phyloP scores from a whole-genome alignment of 2,113 vertebrate species.

The Phalacrocorax aristotelis region DNA sequence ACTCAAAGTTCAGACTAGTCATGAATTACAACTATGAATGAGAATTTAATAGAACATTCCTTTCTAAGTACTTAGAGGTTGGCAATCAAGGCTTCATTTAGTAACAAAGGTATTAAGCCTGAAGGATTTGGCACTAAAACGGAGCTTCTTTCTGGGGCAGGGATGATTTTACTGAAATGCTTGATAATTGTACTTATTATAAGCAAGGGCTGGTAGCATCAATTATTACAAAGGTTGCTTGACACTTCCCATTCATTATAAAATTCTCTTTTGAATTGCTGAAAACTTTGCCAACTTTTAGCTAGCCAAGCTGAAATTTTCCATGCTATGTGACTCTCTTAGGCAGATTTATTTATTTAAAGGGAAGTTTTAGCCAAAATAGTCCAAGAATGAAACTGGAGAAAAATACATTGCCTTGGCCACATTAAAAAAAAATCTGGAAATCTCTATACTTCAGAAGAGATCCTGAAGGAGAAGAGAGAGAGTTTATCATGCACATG shows the following conservation, averaged over 20 bases:
- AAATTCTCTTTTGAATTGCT: conserved; percentile 34
- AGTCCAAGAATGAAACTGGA: neutral
- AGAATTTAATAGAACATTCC: conserved; percentile 58
- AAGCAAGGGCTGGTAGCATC: conserved; percentile 35
- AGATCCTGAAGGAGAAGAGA: neutral
- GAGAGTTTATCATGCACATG: neutral
- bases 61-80: conserved; percentile 50
- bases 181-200: conserved; percentile 55
- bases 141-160: conserved; percentile 21
- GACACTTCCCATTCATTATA: conserved; percentile 34
- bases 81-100: neutral
- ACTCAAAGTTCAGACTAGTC: conserved; percentile 54
- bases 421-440: neutral
- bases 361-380: neutral
- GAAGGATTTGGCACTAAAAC: conserved; percentile 52
- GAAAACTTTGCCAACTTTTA: conserved; percentile 5
- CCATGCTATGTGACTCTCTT: conserved; percentile 7
- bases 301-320: conserved; percentile 34
- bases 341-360: neutral
- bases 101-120: conserved; percentile 43
- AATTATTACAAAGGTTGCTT: conserved; percentile 43
- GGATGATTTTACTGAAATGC: conserved; percentile 52
- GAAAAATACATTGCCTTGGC: neutral
- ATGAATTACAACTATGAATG: conserved; percentile 51
- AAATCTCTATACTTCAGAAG: neutral